Conservation (phyloP, 2,113 vertebrate species). For the Melanerpes formicivorus region DNA sequence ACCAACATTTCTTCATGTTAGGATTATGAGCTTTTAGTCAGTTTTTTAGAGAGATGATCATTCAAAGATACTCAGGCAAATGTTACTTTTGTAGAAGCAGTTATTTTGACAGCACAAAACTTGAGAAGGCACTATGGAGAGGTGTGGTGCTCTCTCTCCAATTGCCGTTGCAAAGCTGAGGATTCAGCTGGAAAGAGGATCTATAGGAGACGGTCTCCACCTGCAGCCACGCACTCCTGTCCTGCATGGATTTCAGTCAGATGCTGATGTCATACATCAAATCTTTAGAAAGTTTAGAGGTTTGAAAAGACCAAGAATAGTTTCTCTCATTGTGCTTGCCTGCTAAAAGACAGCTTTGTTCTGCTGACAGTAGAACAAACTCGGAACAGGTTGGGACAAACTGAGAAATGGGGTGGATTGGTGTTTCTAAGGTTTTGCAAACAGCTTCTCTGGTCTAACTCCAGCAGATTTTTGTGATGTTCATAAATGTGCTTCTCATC, state of each 20-base stretch:
- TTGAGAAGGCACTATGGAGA: not conserved
- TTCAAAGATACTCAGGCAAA: not conserved
- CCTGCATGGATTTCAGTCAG: not conserved
- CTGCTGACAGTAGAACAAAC: not conserved
- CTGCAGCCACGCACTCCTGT: not conserved
- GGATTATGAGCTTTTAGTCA: slow-evolving; percentile 17
- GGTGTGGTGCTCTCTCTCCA: not conserved
- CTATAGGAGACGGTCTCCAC: not conserved
- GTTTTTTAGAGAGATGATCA: not conserved
- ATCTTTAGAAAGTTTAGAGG: not conserved
- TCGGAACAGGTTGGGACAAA: not conserved
- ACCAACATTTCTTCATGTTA: slow-evolving; percentile 8
- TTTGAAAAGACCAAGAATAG: not conserved
- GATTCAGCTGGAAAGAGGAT: not conserved
- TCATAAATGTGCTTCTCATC: not conserved
- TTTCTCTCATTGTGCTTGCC: not conserved
- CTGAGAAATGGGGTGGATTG: not conserved
- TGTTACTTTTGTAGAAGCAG: slow-evolving; percentile 44
- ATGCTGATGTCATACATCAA: not conserved
- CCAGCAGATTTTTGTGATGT: not conserved
- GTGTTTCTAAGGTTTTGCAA: not conserved
- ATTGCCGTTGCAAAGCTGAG: not conserved
- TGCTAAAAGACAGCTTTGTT: not conserved
- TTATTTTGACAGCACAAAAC: slow-evolving; percentile 53
- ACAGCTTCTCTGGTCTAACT: not conserved